Evolutionary conservation across 2,113 vertebrate genomes (phyloP), one percentile per base, ranked within the genome.

Genomic region (Garra rufa): DNA sequence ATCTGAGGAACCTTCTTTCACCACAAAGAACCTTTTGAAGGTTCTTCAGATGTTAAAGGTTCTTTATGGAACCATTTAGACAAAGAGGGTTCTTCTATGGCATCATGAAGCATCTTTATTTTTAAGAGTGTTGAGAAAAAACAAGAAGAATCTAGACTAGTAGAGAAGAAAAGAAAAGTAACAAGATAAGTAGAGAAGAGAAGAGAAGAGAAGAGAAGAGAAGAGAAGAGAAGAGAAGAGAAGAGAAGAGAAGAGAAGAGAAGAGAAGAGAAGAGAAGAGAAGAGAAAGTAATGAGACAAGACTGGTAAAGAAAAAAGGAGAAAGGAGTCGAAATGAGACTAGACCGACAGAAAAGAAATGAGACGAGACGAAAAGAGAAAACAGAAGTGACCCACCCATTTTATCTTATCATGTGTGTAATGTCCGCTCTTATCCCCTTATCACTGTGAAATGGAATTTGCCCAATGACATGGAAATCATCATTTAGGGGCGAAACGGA

Each of bases 381-480:
- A 41, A 34, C 50, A 71, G 79, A 81, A 46, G 43, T 41, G 38
- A 82, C 28, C 59, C 48, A 30, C 67, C 57, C 69, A 6, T 14
- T 52, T 57, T 70, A 78, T 77, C 81, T 88, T 65, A 88, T 83
- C 75, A 38, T 71, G 74, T 59, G 86, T 79, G 79, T 57, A 67
- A 81, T 28, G 67, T 44, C 83, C 21, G 76, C 83, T 73, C 84
- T 82, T 59, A 81, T 78, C 82, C 61, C 26, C 59, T 84, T 84
- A 78, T 78, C 74, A 57, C 80, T 83, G 81, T 38, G 76, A 88
- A 87, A 87, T 85, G 67, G 71, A 88, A 85, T 88, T 73, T 79
- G 74, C 86, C 76, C 87, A 86, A 73, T 86, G 77, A 85, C 87
- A 81, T 83, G 83, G 88, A 85, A 85, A 82, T 83, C 75, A 88